Base-by-base conservation (phyloP, 2,113 vertebrate species). In the Columbina picui region DNA sequence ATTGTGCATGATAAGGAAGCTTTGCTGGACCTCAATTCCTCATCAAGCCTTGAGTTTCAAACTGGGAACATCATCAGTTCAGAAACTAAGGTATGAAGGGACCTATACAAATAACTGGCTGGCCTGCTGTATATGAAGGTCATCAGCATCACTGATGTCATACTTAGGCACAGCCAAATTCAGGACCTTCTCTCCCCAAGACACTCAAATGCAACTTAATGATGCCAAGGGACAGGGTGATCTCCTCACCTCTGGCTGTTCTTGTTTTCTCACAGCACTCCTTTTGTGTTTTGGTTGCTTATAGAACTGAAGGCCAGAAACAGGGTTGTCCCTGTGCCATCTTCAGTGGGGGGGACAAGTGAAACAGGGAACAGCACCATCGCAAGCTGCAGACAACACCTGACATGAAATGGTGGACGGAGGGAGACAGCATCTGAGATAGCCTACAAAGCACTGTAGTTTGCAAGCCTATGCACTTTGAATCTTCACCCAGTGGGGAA, bases 241-340 rank as follows among this genome's bases (percentile, higher is more conserved):
- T 61, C 22, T 16, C 32, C 23, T 63, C 32, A 43, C 2, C 3
- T 50, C 41, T 78, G 38, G 6, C 22, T 12, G 5, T 59, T 81
- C 30, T 19, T 1, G 0, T 26, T 71, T 77, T 59, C 25, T 57
- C 32, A 52, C 22, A 38, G 22, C 0, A 1, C 32, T 63, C 14
- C 12, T 11, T 25, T n/a, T 30, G 0, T 18, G 10, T 45, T 21
- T 12, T 1, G 0, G 22, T 47, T n/a, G 57, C 2, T 23, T 45
- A 18, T 1, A 89, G 26, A 32, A 12, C 13, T 69, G 39, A 73
- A 26, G 29, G 27, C 14, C 43, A 63, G 18, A 3, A 38, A 6
- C 32, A 67, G 5, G 6, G 10, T 2, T 59, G 14, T 12, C 41
- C 30, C 36, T 9, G 1, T 38, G 41, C 34, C 9, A n/a, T 81